Evolutionary conservation across 2,888 invertebrate species (phyloP).

Genomic region (Yponomeuta evonymella): DNA sequence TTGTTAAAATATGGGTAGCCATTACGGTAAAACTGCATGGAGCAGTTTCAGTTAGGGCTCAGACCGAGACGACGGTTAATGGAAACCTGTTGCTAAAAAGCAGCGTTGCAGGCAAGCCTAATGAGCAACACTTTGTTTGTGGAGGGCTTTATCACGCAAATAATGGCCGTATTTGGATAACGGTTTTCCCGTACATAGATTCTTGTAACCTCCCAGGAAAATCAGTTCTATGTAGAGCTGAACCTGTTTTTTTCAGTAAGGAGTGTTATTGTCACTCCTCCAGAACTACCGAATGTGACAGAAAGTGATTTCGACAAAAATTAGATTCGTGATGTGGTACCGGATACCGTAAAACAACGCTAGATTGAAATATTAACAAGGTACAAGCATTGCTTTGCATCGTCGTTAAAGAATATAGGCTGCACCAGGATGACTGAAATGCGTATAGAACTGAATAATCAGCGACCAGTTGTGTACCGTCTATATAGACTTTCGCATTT

Average conservation of each 20-base stretch:
- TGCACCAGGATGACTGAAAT: too few species aligned
- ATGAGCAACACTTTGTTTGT: slow-evolving; percentile 2
- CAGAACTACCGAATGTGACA: too few species aligned
- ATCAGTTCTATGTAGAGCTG: neutral
- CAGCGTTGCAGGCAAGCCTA: neutral
- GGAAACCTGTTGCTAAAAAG: neutral
- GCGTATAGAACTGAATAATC: too few species aligned
- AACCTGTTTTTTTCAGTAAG: neutral
- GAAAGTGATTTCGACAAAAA: neutral
- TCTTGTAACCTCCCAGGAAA: neutral
- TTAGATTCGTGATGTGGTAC: neutral
- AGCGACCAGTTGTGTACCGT: too few species aligned
- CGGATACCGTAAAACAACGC: too few species aligned
- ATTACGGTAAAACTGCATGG: neutral
- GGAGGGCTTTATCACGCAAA: neutral
- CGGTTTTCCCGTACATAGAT: neutral
- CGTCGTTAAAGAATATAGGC: too few species aligned
- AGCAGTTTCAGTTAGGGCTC: neutral
- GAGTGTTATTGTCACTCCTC: too few species aligned
- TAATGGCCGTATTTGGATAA: neutral
- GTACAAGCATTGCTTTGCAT: too few species aligned
- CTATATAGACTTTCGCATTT: too few species aligned
- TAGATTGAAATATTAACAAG: too few species aligned
- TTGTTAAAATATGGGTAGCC: neutral
- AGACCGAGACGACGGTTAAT: neutral